These are phyloP conservation scores for Mugil cephalus DNA, from an alignment of 2,113 vertebrate species.

Conservation along the genomic window DNA sequence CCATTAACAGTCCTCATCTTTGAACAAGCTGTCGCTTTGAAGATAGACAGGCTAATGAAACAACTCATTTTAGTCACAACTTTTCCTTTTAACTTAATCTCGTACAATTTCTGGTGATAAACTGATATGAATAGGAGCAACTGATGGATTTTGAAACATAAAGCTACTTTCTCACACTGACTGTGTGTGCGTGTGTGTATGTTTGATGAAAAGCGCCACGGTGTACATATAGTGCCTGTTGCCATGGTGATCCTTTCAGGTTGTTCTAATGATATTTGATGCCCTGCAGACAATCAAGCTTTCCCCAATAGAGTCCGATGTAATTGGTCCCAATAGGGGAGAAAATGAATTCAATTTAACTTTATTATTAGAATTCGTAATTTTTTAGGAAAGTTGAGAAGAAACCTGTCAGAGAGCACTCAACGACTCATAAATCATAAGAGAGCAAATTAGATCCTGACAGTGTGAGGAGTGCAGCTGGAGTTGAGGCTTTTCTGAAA, in stretches of 20 bases:
- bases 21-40: background rate
- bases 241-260: conserved; percentile 53
- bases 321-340: conserved; percentile 76
- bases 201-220: background rate
- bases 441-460: conserved; percentile 61
- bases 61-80: background rate
- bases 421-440: conserved; percentile 63
- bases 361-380: conserved; percentile 74
- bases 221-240: conserved; percentile 38
- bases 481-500: conserved; percentile 43
- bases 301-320: conserved; percentile 50
- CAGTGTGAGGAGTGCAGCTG: conserved; percentile 49
- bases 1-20: background rate
- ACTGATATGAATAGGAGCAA: background rate
- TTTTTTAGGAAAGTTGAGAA: conserved; percentile 58
- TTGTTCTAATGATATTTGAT: conserved; percentile 61
- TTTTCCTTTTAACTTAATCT: background rate
- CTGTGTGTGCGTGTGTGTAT: background rate
- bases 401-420: conserved; percentile 54
- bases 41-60: background rate
- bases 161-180: background rate
- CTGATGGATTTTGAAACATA: background rate
- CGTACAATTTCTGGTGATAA: background rate
- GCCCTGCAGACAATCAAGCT: conserved; percentile 55
- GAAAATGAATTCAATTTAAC: conserved; percentile 75